Base-by-base conservation (phyloP, 2,113 vertebrate species). In the Triplophysa rosa region DNA sequence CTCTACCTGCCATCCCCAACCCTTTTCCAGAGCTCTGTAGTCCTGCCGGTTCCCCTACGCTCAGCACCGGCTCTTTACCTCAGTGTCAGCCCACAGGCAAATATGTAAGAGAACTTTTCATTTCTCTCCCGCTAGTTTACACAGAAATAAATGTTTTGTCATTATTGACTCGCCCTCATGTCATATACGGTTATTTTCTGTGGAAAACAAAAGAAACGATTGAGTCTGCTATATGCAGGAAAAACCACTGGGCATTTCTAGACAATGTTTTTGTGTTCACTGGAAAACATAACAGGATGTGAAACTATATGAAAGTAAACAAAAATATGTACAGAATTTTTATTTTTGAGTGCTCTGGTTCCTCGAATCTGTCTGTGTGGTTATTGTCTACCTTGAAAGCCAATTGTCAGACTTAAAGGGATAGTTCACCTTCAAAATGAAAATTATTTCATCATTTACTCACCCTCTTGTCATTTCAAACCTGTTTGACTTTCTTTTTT, bases 21-120 rank as follows among this genome's bases (percentile, higher is more conserved):
- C 97, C 97, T 0, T 99, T 99, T 83, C 97, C 97, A 0, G 97
- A 99, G 89, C 95, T 99, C 70, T 95, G 96, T 77, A 95, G 95
- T 61, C 93, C 93, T 0, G 92, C 94, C 13, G 93, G 93, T 84
- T 95, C 96, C 62, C 95, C 97, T 59, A 94, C 94, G 8, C 92
- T 95, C 79, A 89, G 93, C 45, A 91, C 95, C 0, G 93, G 95
- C 80, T 97, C 97, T 77, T 89, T 98, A 78, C 95, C 97, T 90
- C 94, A 95, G 2, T 93, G 87, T 90, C 95, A 95, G 82, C 91
- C 94, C 59, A 82, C 87, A n/a, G 89, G 85, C 29, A 96, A 91
- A 87, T 92, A 95, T 89, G 97, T 99, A 86, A 97, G 96, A 85
- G 70, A 78, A 0, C 0, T 74, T 79, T 17, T 82, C 16, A n/a